These are phyloP conservation scores for Monarcha castaneiventris DNA, from an alignment of 2,113 vertebrate genomes.

Conservation along the genomic window DNA sequence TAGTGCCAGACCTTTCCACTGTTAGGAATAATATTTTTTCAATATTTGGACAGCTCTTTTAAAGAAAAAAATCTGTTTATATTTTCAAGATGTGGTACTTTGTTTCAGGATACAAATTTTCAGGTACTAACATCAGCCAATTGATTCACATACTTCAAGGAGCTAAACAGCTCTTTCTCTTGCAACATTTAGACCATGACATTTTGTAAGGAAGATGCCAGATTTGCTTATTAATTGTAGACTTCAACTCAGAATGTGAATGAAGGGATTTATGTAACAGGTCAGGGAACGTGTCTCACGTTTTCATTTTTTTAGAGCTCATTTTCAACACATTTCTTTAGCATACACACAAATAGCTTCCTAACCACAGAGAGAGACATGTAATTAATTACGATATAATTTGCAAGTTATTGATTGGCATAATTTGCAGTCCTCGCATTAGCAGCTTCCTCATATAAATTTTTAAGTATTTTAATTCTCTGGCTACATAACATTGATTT, in stretches of 20 bases:
- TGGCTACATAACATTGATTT: not conserved
- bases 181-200: conserved; percentile 4
- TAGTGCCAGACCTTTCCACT: conserved; percentile 67
- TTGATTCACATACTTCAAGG: not conserved
- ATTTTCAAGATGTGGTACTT: conserved; percentile 40
- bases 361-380: not conserved
- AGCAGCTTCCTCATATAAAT: not conserved
- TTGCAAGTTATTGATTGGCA: conserved; percentile 10
- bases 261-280: conserved; percentile 17
- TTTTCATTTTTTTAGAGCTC: not conserved
- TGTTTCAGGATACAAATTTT: conserved; percentile 25
- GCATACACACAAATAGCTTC: not conserved
- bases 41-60: conserved; percentile 70
- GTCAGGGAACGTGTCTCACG: not conserved
- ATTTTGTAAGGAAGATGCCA: conserved; percentile 30
- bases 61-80: conserved; percentile 51
- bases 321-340: not conserved
- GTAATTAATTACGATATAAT: conserved; percentile 39
- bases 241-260: not conserved
- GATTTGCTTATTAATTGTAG: conserved; percentile 6
- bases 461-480: conserved; percentile 24
- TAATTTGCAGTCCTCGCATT: not conserved
- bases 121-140: conserved; percentile 11
- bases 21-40: conserved; percentile 66
- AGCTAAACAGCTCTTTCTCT: not conserved